Evolutionary conservation across 2,113 vertebrate genomes (phyloP).

Genomic region (Leptobrachium ailaonicum): DNA sequence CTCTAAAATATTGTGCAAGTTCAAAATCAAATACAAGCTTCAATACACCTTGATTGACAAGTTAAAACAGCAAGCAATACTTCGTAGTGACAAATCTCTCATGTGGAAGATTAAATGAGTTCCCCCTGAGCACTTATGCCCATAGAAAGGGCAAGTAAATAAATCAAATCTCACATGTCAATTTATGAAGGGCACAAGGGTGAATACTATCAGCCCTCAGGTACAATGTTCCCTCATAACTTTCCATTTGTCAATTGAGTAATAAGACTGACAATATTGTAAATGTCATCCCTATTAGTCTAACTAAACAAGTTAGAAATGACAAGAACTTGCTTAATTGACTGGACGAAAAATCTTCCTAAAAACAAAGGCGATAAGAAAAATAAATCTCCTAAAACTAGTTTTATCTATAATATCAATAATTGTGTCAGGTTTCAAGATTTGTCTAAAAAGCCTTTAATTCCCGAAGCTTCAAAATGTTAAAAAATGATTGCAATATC

Average conservation of each 20-base stretch:
- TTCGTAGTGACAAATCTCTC: constrained; percentile 58
- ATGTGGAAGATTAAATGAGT: constrained; percentile 70
- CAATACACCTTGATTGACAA: constrained; percentile 42
- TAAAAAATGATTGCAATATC: background rate
- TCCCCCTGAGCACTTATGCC: constrained; percentile 64
- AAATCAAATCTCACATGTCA: constrained; percentile 64
- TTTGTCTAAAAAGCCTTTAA: background rate
- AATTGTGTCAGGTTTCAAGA: no score
- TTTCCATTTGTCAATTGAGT: constrained; percentile 57
- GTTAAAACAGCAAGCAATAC: constrained; percentile 38
- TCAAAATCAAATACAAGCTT: constrained; percentile 9
- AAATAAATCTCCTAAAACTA: background rate
- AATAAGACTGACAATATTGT: constrained; percentile 61
- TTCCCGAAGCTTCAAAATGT: background rate
- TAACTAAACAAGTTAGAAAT: constrained; percentile 56
- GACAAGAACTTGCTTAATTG: background rate
- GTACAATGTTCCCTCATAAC: constrained; percentile 60
- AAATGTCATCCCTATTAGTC: constrained; percentile 66
- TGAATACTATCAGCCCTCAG: constrained; percentile 63
- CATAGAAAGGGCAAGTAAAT: constrained; percentile 64
- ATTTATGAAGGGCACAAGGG: constrained; percentile 59
- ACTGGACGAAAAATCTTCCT: constrained; percentile 11
- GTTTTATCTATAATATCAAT: no score
- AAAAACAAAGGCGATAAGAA: background rate
- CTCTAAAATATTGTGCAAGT: constrained; percentile 29